Percentiles rank a stretch among this genome's conserved stretches.
phyloP scores from a whole-genome alignment of 1,140 invertebrate species.

The Thaumatotibia leucotreta region DNA sequence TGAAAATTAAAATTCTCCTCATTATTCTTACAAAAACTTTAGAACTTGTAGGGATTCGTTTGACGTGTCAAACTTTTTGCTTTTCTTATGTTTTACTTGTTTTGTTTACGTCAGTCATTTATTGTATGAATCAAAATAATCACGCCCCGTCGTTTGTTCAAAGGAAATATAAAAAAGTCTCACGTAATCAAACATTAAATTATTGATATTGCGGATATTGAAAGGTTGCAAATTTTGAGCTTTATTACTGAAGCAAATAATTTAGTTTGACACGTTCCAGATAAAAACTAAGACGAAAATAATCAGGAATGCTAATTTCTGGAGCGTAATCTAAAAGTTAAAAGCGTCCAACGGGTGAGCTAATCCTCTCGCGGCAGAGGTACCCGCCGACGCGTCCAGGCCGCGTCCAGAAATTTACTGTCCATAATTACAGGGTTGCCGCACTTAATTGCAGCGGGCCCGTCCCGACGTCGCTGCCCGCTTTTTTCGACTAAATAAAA shows the following conservation, averaged over 20 bases:
- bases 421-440: constrained; percentile 76
- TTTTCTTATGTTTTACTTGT: neutral
- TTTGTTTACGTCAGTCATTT: neutral
- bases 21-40: neutral
- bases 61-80: neutral
- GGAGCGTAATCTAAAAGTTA: neutral
- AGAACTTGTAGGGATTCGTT: neutral
- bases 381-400: constrained; percentile 41
- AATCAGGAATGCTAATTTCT: neutral
- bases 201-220: no score
- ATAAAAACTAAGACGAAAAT: neutral
- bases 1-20: constrained; percentile 12
- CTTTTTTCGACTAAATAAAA: constrained; percentile 75
- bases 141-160: neutral
- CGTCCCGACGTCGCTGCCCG: constrained; percentile 46
- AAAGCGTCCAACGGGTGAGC: constrained; percentile 27
- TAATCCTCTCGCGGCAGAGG: constrained; percentile 53
- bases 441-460: constrained; percentile 71
- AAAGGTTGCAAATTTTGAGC: no score
- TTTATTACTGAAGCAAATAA: neutral
- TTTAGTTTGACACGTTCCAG: neutral
- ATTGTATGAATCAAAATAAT: neutral
- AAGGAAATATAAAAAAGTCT: neutral
- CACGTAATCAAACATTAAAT: neutral
- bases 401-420: constrained; percentile 75